These are phyloP conservation scores for Planiliza haematocheilus DNA, from an alignment of 2,113 vertebrate genomes.

Conservation along the genomic window DNA sequence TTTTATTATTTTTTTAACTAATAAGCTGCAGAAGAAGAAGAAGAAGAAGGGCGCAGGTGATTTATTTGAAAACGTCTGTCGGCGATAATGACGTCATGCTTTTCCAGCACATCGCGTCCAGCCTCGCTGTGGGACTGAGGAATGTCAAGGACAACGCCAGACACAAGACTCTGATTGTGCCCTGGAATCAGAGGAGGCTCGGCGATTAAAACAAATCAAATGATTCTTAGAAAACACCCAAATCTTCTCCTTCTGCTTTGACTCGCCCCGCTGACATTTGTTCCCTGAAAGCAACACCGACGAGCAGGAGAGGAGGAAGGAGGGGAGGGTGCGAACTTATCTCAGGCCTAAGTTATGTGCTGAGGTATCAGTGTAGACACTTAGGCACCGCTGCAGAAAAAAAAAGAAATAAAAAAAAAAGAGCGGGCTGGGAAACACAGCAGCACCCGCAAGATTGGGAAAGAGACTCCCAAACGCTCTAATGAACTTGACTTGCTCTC, in stretches of 20 bases:
- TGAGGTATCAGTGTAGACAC: conserved; percentile 97
- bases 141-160: conserved; percentile 97
- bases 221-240: too few species aligned
- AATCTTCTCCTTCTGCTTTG: background rate
- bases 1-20: too few species aligned
- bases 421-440: conserved; percentile 76
- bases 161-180: conserved; percentile 73
- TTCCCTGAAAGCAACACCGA: background rate
- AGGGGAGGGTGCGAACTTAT: conserved; percentile 85
- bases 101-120: conserved; percentile 93
- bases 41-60: conserved; percentile 87
- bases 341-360: conserved; percentile 96
- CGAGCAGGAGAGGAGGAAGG: conserved; percentile 40
- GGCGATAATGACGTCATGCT: conserved; percentile 96
- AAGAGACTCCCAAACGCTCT: conserved; percentile 81
- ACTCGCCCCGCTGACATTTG: background rate
- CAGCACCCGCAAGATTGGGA: conserved; percentile 80
- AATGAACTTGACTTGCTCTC: conserved; percentile 82
- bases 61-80: conserved; percentile 94
- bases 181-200: conserved; percentile 56
- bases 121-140: conserved; percentile 92
- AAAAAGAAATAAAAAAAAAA: conserved; percentile 68
- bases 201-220: conserved; percentile 9
- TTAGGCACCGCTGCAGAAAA: conserved; percentile 90
- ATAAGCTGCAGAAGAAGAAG: conserved; percentile 5